Percentiles rank a stretch among this genome's conserved stretches.
Evolutionary conservation across 2,797 vertebrate genomes (phyloP).

Genomic region (Sandelia bainsii): DNA sequence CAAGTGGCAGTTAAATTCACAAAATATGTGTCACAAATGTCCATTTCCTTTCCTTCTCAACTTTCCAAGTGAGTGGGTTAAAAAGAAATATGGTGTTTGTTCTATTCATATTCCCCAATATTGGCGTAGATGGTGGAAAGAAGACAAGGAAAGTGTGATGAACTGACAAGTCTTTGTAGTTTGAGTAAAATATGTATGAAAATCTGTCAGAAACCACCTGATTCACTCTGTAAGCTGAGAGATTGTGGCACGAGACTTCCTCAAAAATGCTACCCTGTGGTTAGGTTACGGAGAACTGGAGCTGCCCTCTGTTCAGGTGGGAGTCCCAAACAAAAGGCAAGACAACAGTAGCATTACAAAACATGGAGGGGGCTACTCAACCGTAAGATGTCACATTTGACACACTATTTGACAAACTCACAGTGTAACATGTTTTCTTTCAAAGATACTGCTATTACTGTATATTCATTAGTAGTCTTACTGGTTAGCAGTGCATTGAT

Average conservation of each 20-base stretch:
- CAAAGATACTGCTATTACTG: conserved; percentile 66
- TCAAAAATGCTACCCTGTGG: conserved; percentile 41
- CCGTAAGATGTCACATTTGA: conserved; percentile 53
- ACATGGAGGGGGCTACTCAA: conserved; percentile 29
- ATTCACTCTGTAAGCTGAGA: conserved; percentile 46
- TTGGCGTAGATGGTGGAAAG: conserved; percentile 36
- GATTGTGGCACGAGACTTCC: conserved; percentile 40
- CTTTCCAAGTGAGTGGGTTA: conserved; percentile 5
- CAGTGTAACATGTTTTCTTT: conserved; percentile 65
- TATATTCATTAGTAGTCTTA: conserved; percentile 58
- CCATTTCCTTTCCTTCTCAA: conserved; percentile 38
- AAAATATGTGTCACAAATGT: conserved; percentile 46
- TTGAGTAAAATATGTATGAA: conserved; percentile 22
- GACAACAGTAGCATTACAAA: conserved; percentile 49
- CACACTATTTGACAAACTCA: conserved; percentile 54
- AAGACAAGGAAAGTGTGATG: conserved; percentile 45
- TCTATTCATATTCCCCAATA: conserved; percentile 6
- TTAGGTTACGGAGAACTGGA: conserved; percentile 38
- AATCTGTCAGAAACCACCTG: conserved; percentile 37
- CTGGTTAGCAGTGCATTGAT: conserved; percentile 81
- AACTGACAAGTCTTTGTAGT: conserved; percentile 28
- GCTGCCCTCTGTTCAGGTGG: conserved; percentile 36
- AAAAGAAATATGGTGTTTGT: conserved; percentile 24
- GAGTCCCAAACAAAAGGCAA: conserved; percentile 58
- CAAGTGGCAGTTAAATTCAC: conserved; percentile 48